Conservation (phyloP, 1,140 invertebrate species). For the Magallana ariakensis region DNA sequence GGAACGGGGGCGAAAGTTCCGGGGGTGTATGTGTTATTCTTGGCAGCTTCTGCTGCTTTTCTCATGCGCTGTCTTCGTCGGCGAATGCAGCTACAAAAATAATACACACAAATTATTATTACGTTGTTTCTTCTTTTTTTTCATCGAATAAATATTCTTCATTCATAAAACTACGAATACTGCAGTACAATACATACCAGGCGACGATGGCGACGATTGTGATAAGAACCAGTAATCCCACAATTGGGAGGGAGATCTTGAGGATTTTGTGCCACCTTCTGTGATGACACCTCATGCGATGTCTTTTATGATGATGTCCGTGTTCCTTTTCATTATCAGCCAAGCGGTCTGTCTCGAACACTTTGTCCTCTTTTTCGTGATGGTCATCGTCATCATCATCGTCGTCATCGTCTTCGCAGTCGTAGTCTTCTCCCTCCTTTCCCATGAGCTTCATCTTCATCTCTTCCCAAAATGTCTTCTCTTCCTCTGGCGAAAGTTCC, state of each 20-base stretch:
- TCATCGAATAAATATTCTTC: background rate
- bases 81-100: background rate
- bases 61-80: background rate
- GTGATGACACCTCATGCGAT: background rate
- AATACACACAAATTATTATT: background rate
- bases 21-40: background rate
- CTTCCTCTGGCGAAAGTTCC: background rate
- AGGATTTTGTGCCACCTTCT: background rate
- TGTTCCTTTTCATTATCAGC: background rate
- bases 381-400: background rate
- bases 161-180: too few species aligned
- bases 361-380: background rate
- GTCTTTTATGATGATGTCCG: background rate
- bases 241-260: background rate
- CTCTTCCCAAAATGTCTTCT: background rate
- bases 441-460: background rate
- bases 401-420: background rate
- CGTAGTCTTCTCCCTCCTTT: background rate
- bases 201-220: background rate
- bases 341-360: background rate
- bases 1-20: slow-evolving; percentile 5
- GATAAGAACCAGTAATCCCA: background rate
- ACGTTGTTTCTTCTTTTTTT: background rate
- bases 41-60: background rate
- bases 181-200: background rate